Evolutionary conservation across 2,113 vertebrate genomes (phyloP).

Genomic region (Burhinus oedicnemus): DNA sequence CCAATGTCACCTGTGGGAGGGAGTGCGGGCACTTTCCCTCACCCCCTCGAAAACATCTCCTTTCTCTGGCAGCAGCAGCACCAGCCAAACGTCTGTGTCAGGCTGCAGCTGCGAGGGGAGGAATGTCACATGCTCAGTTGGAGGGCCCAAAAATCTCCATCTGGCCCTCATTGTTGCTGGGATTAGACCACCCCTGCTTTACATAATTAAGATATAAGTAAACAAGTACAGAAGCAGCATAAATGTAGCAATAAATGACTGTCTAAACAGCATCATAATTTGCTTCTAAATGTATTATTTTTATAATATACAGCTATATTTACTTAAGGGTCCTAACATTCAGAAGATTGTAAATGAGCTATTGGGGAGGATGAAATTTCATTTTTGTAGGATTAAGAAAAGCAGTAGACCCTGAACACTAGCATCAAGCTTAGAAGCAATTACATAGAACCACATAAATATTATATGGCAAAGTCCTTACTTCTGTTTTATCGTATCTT

Average conservation of each 20-base stretch:
- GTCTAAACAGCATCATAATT: background rate
- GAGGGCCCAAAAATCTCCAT: conserved; percentile 29
- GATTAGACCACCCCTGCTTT: background rate
- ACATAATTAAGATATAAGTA: conserved; percentile 16
- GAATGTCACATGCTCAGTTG: background rate
- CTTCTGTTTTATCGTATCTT: background rate
- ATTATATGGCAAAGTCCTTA: background rate
- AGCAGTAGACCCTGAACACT: background rate
- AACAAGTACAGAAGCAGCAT: background rate
- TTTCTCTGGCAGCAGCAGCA: background rate
- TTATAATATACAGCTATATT: background rate
- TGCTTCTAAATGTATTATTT: background rate
- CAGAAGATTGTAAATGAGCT: background rate
- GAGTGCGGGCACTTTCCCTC: background rate
- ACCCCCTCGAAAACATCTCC: background rate
- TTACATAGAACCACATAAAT: background rate
- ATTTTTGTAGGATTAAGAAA: conserved; percentile 12
- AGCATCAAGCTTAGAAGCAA: background rate
- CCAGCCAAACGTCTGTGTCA: background rate
- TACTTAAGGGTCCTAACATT: background rate
- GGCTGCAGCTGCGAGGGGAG: conserved; percentile 13
- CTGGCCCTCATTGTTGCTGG: conserved; percentile 28
- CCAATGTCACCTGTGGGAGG: background rate
- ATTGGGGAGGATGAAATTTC: background rate
- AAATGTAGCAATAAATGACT: background rate